A percentile compares a stretch with the other conserved stretches of the same genome.
Evolutionary conservation across 1,140 invertebrate genomes (phyloP).

Genomic region (Cyphomyrmex costatus): DNA sequence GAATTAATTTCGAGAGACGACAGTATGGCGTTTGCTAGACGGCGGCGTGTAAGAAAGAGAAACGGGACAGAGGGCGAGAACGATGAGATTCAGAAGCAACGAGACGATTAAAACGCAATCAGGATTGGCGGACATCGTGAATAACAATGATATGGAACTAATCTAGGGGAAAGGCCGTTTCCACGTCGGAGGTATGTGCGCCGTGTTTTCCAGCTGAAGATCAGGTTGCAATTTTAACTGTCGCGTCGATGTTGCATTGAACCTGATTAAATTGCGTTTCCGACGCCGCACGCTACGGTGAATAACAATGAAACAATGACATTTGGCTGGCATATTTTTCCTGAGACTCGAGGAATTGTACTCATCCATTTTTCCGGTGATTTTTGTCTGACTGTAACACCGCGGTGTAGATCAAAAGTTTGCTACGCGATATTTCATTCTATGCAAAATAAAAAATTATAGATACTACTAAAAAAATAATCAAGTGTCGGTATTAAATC

Average conservation of each 20-base stretch:
- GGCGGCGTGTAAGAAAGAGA: constrained; percentile 13
- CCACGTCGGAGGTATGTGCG: constrained; percentile 44
- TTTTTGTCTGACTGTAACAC: constrained; percentile 21
- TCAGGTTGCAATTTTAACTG: constrained; percentile 79
- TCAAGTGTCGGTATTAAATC: background rate
- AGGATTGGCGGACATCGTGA: constrained; percentile 75
- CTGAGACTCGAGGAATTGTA: constrained; percentile 10
- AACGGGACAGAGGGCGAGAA: background rate
- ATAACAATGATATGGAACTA: constrained; percentile 80
- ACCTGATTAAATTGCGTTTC: constrained; percentile 80
- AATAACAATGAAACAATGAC: constrained; percentile 80
- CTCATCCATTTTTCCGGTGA: constrained; percentile 6
- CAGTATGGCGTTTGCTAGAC: constrained; percentile 29
- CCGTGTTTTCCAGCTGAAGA: constrained; percentile 67
- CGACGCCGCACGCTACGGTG: constrained; percentile 64
- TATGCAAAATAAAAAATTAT: constrained; percentile 1
- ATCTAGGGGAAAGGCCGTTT: constrained; percentile 62
- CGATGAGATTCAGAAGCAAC: constrained; percentile 63
- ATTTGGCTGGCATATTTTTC: constrained; percentile 39
- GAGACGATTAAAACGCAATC: constrained; percentile 81
- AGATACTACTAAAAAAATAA: background rate
- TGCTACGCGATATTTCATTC: background rate
- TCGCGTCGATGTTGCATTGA: constrained; percentile 72
- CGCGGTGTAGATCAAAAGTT: background rate
- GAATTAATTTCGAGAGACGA: constrained; percentile 50